These are phyloP conservation scores for Microcebus lehilahytsara DNA, from an alignment of 2,113 vertebrate species.

Conservation along the genomic window DNA sequence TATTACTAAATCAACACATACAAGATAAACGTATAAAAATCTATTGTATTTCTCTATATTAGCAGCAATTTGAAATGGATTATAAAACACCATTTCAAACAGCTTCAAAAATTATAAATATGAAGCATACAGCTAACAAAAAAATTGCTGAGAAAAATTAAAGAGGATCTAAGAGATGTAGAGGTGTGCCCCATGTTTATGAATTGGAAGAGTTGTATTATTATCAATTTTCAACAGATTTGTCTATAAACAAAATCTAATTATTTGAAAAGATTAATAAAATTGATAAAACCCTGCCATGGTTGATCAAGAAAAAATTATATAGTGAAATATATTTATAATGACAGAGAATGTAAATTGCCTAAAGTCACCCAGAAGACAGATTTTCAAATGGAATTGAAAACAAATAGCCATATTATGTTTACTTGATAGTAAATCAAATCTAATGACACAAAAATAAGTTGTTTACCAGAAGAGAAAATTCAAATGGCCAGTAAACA, in stretches of 20 bases:
- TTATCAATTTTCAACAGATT: background rate
- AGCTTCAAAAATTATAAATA: background rate
- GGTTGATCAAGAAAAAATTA: background rate
- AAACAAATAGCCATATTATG: background rate
- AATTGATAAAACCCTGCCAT: background rate
- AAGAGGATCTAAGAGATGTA: background rate
- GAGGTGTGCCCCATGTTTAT: background rate
- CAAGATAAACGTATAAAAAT: background rate
- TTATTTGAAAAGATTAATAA: conserved; percentile 14
- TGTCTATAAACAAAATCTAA: background rate
- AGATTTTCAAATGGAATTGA: background rate
- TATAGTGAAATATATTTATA: background rate
- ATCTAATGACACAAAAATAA: background rate
- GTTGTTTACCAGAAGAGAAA: background rate
- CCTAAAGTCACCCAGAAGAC: background rate
- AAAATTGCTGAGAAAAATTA: background rate
- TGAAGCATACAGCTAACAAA: background rate
- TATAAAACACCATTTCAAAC: background rate
- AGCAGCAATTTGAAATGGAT: background rate
- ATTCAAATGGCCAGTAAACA: background rate
- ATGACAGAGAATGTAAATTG: background rate
- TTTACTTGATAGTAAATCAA: background rate
- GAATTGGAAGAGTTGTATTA: background rate
- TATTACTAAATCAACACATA: background rate
- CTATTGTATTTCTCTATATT: background rate